These are phyloP conservation scores for Polietes domitor DNA, from an alignment of 2,888 invertebrate genomes.

Conservation along the genomic window DNA sequence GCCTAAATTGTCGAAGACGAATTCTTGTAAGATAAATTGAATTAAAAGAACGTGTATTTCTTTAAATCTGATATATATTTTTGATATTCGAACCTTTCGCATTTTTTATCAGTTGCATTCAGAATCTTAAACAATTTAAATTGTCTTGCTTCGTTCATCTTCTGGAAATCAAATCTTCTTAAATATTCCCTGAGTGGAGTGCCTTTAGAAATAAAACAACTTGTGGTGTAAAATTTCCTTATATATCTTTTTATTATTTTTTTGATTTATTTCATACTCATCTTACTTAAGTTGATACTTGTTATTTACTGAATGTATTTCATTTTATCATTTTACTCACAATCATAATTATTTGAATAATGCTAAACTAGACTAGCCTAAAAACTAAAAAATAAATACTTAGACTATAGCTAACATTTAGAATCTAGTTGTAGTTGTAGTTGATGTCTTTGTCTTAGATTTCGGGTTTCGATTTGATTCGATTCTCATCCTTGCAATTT, in stretches of 20 bases:
- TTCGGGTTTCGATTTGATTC: constrained; percentile 4
- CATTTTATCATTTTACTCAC: constrained; percentile 44
- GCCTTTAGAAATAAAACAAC: constrained; percentile 29
- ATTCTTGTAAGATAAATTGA: no score
- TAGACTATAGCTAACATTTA: constrained; percentile 54
- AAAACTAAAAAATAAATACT: constrained; percentile 37
- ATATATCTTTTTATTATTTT: constrained; percentile 11
- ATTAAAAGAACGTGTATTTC: no score
- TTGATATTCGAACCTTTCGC: no score
- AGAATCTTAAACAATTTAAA: no score
- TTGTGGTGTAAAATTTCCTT: constrained; percentile 42
- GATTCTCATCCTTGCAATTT: not conserved
- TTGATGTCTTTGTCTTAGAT: constrained; percentile 14
- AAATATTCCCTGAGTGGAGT: no score
- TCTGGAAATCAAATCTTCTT: no score
- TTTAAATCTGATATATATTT: no score
- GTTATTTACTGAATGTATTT: constrained; percentile 3
- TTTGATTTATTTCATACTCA: constrained; percentile 30
- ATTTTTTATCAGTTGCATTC: no score
- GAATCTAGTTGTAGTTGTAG: constrained; percentile 27
- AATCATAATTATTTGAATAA: constrained; percentile 50
- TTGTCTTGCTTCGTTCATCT: no score
- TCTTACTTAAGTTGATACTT: constrained; percentile 9
- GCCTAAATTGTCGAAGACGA: no score
- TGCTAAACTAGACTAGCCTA: constrained; percentile 25